phyloP scores from a whole-genome alignment of 2,888 invertebrate genomes.

The Cataglyphis altisquamis region DNA sequence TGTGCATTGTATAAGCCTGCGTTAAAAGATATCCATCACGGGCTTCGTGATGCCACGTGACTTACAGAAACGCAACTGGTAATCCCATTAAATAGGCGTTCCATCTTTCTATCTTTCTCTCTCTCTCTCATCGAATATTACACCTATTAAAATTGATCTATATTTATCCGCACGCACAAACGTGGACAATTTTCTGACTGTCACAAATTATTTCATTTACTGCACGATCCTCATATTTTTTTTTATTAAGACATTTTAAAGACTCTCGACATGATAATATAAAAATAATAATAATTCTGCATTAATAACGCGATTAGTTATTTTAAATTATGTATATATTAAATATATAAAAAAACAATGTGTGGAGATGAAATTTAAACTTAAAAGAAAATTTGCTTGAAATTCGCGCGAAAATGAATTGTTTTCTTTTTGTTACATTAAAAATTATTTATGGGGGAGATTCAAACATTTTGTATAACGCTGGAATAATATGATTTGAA shows the following conservation, averaged over 20 bases:
- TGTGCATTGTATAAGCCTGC: neutral
- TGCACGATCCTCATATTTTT: neutral
- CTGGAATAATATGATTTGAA: neutral
- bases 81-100: constrained; percentile 30
- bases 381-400: neutral
- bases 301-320: neutral
- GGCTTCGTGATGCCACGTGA: constrained; percentile 26
- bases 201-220: neutral
- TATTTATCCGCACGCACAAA: constrained; percentile 1
- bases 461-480: neutral
- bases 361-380: neutral
- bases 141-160: neutral
- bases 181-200: neutral
- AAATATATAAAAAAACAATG: neutral
- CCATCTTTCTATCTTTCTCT: neutral
- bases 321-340: neutral
- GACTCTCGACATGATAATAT: neutral
- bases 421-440: neutral
- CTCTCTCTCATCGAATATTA: neutral
- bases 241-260: neutral
- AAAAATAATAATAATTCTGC: neutral
- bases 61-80: constrained; percentile 25
- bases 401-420: neutral
- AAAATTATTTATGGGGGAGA: neutral
- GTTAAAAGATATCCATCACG: constrained; percentile 34